Base-by-base conservation (phyloP, 2,113 vertebrate genomes). In the Cyphomyrus plagiostoma region DNA sequence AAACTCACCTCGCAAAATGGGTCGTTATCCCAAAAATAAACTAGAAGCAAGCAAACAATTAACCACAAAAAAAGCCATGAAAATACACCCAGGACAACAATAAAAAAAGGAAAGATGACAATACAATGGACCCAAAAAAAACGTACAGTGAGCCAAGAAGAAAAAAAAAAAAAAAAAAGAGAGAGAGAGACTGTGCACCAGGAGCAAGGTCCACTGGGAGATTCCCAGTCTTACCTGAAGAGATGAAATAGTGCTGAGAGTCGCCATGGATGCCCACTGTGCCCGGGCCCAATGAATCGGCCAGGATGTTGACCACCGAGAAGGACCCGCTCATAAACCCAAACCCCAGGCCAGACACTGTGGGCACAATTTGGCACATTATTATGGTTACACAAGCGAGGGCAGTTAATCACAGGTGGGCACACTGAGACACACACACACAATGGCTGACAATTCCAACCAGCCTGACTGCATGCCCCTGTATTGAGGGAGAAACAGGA, bases 261-360 rank as follows among this genome's bases (percentile, higher is more conserved):
- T 97, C 97, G 77, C 97, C 97, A 19, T 96, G 96, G 93, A 97
- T 97, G 50, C 97, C 97, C 3, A 97, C 94, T 0, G 95, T 97
- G 19, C 97, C 97, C 0, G 97, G 97, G 0, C 97, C 97, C 66
- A 95, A 92, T 23, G 97, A 97, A 92, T 97, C 96, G 5, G 97
- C 96, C 92, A 97, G 92, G 92, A 97, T 97, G 92, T 97, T 97
- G 56, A 97, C 96, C 92, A 97, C 96, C 0, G 97, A 97, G 91
- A 97, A 97, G 0, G 97, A 95, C 19, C 97, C 97, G 2, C 97
- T 97, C 97, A 97, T 97, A 91, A 97, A 97, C 77, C 97, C 97
- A 88, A 97, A 97, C 83, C 97, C 97, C 4, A 97, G 93, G 48
- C 97, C 97, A 39, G 97, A 97, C 74, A 97, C 97, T 97, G 87